Base-by-base conservation (phyloP, 92 coral and sea anemone species). In the Pocillopora meandrina region DNA sequence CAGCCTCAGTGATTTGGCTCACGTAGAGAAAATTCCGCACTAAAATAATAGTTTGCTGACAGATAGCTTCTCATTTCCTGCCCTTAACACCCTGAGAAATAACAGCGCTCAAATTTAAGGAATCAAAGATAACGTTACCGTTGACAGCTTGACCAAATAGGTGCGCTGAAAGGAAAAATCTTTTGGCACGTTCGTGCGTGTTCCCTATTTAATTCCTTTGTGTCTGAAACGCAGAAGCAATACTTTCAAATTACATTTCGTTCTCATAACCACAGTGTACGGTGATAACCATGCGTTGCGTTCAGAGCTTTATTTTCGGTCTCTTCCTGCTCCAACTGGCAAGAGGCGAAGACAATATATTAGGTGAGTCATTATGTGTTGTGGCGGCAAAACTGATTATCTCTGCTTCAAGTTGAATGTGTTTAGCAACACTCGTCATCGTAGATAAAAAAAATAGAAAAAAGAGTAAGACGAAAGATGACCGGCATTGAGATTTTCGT, bases 161-260 rank as follows among this genome's bases (percentile, higher is more conserved):
- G 63, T 42, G 26, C 23, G 86, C 61, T 82, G 79, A 73, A 61
- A 82, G 86, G 71, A 17, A 20, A 26, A 60, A 31, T 16, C 34
- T 13, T 70, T 56, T 71, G 57, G 65, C 86, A 73, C 79, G 80
- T 82, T 73, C 60, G 42, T 31, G 33, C 58, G 34, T 61, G 62
- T 62, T 82, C 18, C 72, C 12, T 52, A 42, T 42, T 42, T 42
- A 42, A 42, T 62, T 72, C 65, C 78, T 55, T 52, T 58, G 31
- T 3, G 15, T 35, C 36, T 58, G 60, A 81, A n/a, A 81, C 59
- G 59, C 58, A 55, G 52, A 14, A 55, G 23, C 56, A 26, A 67
- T 55, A 81, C 83, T 7, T 65, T 36, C 18, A 58, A 62, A 62
- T 31, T n/a, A 64, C 58, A 47, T 56, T 80, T 56, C 31, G 55